These are phyloP conservation scores for Philereme transversata DNA, from an alignment of 2,888 invertebrate genomes.

Conservation along the genomic window DNA sequence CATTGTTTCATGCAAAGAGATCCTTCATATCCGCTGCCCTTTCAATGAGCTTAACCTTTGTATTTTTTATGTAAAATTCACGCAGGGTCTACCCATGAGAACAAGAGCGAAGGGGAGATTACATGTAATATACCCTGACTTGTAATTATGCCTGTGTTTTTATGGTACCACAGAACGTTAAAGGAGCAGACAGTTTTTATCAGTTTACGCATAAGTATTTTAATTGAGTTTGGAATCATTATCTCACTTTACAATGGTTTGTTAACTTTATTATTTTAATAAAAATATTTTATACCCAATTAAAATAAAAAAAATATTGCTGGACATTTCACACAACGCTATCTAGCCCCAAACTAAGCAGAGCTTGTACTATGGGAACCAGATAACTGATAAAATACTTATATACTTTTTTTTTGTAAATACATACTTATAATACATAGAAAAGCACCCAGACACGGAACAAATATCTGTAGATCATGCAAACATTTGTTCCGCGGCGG, in stretches of 20 bases:
- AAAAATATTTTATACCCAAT: background rate
- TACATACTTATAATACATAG: no score
- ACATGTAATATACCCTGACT: conserved; percentile 38
- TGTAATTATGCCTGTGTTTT: conserved; percentile 37
- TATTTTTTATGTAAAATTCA: conserved; percentile 42
- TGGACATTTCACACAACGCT: no score
- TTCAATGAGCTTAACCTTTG: conserved; percentile 48
- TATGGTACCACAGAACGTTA: conserved; percentile 32
- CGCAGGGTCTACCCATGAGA: conserved; percentile 38
- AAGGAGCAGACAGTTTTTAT: conserved; percentile 28
- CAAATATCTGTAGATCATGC: no score
- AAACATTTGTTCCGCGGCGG: no score
- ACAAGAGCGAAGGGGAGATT: conserved; percentile 40
- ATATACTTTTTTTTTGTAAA: no score
- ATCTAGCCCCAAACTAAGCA: no score
- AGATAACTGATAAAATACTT: no score
- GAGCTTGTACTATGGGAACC: no score
- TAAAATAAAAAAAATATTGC: no score
- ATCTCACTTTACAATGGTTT: conserved; percentile 1
- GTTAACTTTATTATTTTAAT: background rate
- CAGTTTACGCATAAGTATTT: conserved; percentile 10
- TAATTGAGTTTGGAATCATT: conserved; percentile 19
- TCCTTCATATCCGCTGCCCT: conserved; percentile 50
- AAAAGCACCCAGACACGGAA: no score
- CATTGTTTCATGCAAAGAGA: conserved; percentile 29